Evolutionary conservation across 2,113 vertebrate genomes (phyloP), one percentile per base, ranked within the genome.

Genomic region (Xenopus laevis): DNA sequence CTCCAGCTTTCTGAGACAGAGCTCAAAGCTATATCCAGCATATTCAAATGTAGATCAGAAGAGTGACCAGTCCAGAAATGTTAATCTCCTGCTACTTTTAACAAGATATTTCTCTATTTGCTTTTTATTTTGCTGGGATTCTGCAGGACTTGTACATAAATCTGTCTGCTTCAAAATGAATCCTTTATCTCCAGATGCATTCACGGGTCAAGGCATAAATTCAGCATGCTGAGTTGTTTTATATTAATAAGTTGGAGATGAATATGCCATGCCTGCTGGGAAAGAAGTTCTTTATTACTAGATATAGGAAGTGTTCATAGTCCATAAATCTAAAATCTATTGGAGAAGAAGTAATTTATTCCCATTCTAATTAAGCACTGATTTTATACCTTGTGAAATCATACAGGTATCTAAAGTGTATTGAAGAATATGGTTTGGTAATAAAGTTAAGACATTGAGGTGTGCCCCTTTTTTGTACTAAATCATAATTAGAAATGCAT

Each of bases 291-390:
- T 72, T 72, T 72, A 72, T 72, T 72, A 61, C 70, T 40, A 63
- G 70, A 64, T 72, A 53, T 33, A 63, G 61, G 60, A 63, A 53
- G 61, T 72, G 59, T 23, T 17, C 50, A 27, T 40, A 72, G 58
- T 72, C 70, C 61, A 72, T 63, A 72, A 64, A 72, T 71, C 47
- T 45, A 17, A 63, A 62, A 63, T 72, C 59, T 72, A 53, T 63
- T 52, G 61, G 23, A 18, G n/a, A 47, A 62, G 17, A 63, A 72
- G 70, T 63, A 21, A 72, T 72, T 53, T 64, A 64, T 53, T 55
- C 63, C 59, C 30, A 23, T 23, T 64, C 17, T 33, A 30, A 63
- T 60, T 72, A 53, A 53, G 59, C 63, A 33, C 59, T 64, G 16
- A 21, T 63, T 50, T 17, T 44, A 52, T 71, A 23, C 47, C 44